Evolutionary conservation across 1,140 invertebrate species (phyloP), one percentile per base, ranked within the genome.

Genomic region (Odontomachus brunneus): DNA sequence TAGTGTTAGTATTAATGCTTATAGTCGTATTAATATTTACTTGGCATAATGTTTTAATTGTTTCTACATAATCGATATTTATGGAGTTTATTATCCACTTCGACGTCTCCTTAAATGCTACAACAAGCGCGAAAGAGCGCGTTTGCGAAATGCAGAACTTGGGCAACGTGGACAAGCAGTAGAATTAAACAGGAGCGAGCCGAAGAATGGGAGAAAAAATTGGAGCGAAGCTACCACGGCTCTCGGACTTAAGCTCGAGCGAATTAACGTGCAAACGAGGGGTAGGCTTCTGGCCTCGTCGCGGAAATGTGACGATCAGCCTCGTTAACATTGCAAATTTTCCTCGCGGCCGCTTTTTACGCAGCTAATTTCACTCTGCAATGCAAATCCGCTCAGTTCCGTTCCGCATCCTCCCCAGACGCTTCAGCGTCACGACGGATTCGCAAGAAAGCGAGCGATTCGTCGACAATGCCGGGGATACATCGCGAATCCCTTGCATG

Each of bases 271-370:
- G 74, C 63, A 87, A 84, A 84, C 86, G 85, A 74, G 74, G 33
- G 51, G 19, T 81, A 72, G 71, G 78, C 55, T 73, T 80, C 49
- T 33, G 29, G 82, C 22, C 59, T n/a, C 71, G 76, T 85, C 78
- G 29, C 29, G 67, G 73, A 80, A 85, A 84, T 80, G 33, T 59
- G 44, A 59, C 76, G 82, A 89, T 90, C 84, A 53, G 81, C 53
- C 87, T 89, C 89, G 88, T 90, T 89, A 90, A 90, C 88, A 90
- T 89, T 90, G 89, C 88, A 90, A 85, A 89, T 90, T 82, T 78
- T 72, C 72, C 49, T 66, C 62, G 38, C 49, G 33, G 44, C 29
- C 38, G 53, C 59, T 89, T 89, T 89, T 89, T 89, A 76, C 69
- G 22, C 48, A 84, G 76, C 73, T 88, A 86, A 90, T 88, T 89